A percentile compares a stretch with the other conserved stretches of the same genome.
phyloP scores from a whole-genome alignment of 2,113 vertebrate species.

The Labrus mixtus region DNA sequence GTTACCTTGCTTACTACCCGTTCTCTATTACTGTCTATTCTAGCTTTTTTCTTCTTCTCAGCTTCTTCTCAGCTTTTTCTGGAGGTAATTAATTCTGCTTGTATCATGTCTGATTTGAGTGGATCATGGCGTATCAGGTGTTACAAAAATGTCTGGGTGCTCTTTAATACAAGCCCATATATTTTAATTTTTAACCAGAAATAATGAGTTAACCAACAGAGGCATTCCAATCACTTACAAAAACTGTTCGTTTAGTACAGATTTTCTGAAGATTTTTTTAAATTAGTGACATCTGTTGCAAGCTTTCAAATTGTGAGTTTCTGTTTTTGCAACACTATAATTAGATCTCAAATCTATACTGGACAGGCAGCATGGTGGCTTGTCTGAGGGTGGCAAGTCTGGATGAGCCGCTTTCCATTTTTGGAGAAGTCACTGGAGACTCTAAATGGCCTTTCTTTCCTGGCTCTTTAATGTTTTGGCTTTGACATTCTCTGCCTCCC shows the following conservation, averaged over 20 bases:
- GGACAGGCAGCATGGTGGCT: slow-evolving; percentile 1
- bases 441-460: slow-evolving; percentile 33
- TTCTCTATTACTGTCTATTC: not conserved
- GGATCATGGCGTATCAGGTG: no score
- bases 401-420: slow-evolving; percentile 18
- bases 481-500: slow-evolving; percentile 31
- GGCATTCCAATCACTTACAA: no score
- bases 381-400: slow-evolving; percentile 22
- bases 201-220: no score
- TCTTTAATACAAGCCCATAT: no score
- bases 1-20: not conserved
- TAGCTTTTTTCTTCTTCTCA: not conserved
- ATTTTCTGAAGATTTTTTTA: no score
- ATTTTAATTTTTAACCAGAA: no score
- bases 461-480: slow-evolving; percentile 32
- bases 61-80: no score
- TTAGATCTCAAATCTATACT: slow-evolving; percentile 27
- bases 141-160: no score
- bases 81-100: no score
- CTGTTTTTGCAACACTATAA: slow-evolving; percentile 13
- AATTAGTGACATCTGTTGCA: not conserved
- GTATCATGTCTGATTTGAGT: no score
- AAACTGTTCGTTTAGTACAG: no score
- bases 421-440: slow-evolving; percentile 36
- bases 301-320: slow-evolving; percentile 3